phyloP scores from a whole-genome alignment of 2,113 vertebrate genomes.

The Muntiacus muntjak region DNA sequence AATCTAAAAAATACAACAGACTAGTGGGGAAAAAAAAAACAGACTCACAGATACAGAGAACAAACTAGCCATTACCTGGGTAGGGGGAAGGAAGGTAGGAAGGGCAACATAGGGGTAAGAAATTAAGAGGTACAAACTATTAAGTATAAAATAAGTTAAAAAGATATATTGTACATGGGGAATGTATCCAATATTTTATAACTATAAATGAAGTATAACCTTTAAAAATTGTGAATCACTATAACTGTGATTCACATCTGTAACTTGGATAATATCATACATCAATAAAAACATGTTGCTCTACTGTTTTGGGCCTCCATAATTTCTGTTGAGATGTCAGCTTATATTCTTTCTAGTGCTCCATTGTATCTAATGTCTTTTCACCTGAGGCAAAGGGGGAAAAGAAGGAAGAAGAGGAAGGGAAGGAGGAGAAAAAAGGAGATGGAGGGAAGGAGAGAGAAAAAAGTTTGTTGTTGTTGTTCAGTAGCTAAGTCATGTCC shows the following conservation, averaged over 20 bases:
- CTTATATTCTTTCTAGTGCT: too few relatives aligned
- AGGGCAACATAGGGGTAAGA: background rate
- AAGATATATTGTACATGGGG: background rate
- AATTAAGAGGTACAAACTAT: background rate
- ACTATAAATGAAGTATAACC: background rate
- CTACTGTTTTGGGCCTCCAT: background rate
- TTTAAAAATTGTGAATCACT: background rate
- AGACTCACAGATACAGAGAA: background rate
- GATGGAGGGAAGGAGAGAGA: too few relatives aligned
- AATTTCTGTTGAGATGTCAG: background rate
- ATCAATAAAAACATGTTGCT: background rate
- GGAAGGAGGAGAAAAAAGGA: rapidly evolving
- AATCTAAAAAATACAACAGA: background rate
- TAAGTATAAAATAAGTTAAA: background rate
- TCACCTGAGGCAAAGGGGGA: background rate
- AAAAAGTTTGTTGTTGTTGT: background rate
- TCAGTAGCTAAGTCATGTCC: background rate
- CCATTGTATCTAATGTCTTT: background rate
- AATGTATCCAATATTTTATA: background rate
- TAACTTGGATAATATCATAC: background rate
- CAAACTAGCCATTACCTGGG: background rate
- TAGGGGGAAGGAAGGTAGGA: background rate
- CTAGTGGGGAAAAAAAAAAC: background rate
- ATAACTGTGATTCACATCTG: background rate
- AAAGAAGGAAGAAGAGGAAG: background rate